Evolutionary conservation across 37 sponge, comb jelly and placozoan genomes (phyloP), one percentile per base, ranked within the genome.

Genomic region (Agelas oroides): DNA sequence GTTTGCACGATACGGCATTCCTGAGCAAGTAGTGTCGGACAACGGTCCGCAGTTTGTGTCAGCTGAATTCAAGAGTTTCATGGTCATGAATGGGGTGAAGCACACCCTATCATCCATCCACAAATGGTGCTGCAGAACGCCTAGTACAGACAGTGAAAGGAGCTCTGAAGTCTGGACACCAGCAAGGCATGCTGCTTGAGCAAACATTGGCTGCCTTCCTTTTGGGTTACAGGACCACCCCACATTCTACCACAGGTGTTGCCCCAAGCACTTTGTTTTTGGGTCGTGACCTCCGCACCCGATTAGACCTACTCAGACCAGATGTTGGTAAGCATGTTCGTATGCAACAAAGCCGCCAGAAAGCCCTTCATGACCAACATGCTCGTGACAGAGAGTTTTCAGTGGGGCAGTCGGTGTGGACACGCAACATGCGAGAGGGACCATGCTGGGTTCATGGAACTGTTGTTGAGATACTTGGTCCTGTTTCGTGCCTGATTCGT

Each of bases 101-200:
- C 86, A 85, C 86, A 1, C 86, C 86, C 8, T 67, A 85, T 68
- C 76, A 75, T 65, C 86, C 86, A 24, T 31, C 68, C 68, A 28
- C 68, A 31, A 67, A 67, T 34, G 68, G 68, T 16, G 5, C 27
- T 6, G 68, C 76, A 11, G 86, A 85, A 70, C 77, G 86, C n/a
- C 71, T 78, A 0, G 86, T 85, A 1, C 78, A 76, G 77, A 85
- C 55, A 2, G 30, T 75, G 16, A 85, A 85, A 8, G 6, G 8
- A 8, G 46, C 46, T 46, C 3, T 46, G 46, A 46, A 46, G 8
- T 3, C n/a, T 17, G 71, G 30, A 70, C 2, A 32, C 36, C 33
- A 70, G 6, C 31, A 70, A 31, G 3, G 6, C 71, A 66, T 15
- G 15, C 31, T 14, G 23, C 21, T 70, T 28, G n/a, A 25, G 32